Evolutionary conservation across 2,797 vertebrate genomes (phyloP).

Genomic region (Poeciliopsis presidionis): DNA sequence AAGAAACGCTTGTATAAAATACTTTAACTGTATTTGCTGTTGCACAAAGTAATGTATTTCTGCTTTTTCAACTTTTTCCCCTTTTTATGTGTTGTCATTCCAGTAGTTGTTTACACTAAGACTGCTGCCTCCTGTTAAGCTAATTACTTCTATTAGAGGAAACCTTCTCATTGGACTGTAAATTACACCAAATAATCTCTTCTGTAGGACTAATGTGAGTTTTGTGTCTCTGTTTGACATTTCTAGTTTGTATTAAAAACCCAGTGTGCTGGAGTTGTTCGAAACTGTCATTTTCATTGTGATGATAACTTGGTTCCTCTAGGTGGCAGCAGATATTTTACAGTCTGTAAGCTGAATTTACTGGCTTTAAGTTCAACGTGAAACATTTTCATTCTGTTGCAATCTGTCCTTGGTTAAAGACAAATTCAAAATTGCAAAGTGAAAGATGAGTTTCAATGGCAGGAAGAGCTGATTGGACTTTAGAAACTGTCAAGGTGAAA

Average conservation of each 20-base stretch:
- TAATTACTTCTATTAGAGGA: conserved; percentile 41
- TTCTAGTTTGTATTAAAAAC: conserved; percentile 5
- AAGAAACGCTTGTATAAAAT: conserved; percentile 64
- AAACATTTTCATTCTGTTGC: background rate
- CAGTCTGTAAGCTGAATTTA: background rate
- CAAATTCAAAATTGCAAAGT: background rate
- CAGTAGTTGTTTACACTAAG: conserved; percentile 24
- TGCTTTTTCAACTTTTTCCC: conserved; percentile 19
- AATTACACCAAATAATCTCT: conserved; percentile 68
- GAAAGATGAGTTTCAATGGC: background rate
- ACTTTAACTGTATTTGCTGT: conserved; percentile 67
- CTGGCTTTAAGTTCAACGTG: background rate
- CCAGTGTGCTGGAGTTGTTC: background rate
- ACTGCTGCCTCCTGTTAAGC: conserved; percentile 24
- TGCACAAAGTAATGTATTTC: conserved; percentile 60
- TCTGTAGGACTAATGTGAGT: conserved; percentile 51
- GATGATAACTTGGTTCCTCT: conserved; percentile 12
- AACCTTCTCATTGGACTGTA: conserved; percentile 62
- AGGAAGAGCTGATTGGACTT: background rate
- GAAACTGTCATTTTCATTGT: conserved; percentile 7
- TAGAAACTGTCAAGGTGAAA: background rate
- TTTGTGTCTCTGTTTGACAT: conserved; percentile 13
- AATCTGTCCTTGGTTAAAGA: background rate
- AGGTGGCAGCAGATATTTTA: conserved; percentile 48
- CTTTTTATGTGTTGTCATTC: conserved; percentile 44